These are phyloP conservation scores for Aporrectodea caliginosa DNA, from an alignment of 1,140 invertebrate genomes.

Conservation along the genomic window DNA sequence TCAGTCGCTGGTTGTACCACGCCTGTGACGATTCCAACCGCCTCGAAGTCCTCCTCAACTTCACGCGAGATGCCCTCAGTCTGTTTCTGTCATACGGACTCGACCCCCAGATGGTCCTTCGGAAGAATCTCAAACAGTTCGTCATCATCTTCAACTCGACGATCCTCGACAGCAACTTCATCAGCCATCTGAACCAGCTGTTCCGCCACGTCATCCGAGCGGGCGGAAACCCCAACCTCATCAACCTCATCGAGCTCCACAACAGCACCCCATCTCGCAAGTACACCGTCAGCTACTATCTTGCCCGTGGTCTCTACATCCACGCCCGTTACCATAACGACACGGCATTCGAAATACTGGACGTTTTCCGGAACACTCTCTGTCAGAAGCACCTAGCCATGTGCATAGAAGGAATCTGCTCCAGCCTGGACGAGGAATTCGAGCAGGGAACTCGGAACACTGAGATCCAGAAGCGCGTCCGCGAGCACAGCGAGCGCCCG, in stretches of 20 bases:
- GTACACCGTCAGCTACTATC: slow-evolving; percentile 30
- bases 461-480: slow-evolving; percentile 18
- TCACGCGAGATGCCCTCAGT: slow-evolving; percentile 27
- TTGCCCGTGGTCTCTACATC: slow-evolving; percentile 32
- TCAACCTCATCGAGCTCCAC: slow-evolving; percentile 32
- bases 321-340: slow-evolving; percentile 32
- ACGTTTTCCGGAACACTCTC: slow-evolving; percentile 31
- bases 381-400: slow-evolving; percentile 19
- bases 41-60: slow-evolving; percentile 29
- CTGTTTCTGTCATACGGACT: slow-evolving; percentile 31
- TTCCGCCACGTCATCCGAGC: slow-evolving; percentile 25
- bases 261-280: slow-evolving; percentile 14
- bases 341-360: slow-evolving; percentile 31
- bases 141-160: slow-evolving; percentile 35
- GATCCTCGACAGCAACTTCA: slow-evolving; percentile 29
- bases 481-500: slow-evolving; percentile 12
- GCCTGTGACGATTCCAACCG: slow-evolving; percentile 25
- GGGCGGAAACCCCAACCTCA: slow-evolving; percentile 30
- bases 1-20: slow-evolving; percentile 32
- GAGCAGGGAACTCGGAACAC: slow-evolving; percentile 28
- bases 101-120: slow-evolving; percentile 32
- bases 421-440: slow-evolving; percentile 30
- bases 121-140: slow-evolving; percentile 35
- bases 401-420: slow-evolving; percentile 26
- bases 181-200: slow-evolving; percentile 27